A percentile compares a stretch with the other conserved stretches of the same genome.
phyloP scores from a whole-genome alignment of 2,888 invertebrate genomes.

The Netelia inedita region DNA sequence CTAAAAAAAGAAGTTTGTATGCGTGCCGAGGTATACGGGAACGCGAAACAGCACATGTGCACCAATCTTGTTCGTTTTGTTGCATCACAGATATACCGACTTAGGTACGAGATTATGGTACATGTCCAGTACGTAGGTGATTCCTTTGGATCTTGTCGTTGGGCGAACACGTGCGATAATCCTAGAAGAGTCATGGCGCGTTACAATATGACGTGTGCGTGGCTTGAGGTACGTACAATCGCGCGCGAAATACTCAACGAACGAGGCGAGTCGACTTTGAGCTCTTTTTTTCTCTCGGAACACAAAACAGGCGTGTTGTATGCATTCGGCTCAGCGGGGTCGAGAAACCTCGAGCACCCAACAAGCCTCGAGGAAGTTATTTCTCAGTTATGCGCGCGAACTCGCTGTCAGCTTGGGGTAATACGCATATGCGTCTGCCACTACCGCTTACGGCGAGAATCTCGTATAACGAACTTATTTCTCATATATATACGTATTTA shows the following conservation, averaged over 20 bases:
- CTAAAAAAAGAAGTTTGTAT: constrained; percentile 4
- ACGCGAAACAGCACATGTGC: constrained; percentile 54
- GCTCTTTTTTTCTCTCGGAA: constrained; percentile 26
- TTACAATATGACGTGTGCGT: constrained; percentile 16
- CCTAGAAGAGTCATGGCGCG: background rate
- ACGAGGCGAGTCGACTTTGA: constrained; percentile 22
- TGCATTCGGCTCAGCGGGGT: constrained; percentile 47
- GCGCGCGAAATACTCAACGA: constrained; percentile 63
- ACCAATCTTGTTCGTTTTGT: constrained; percentile 40
- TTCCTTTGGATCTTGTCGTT: background rate
- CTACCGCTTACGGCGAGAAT: constrained; percentile 36
- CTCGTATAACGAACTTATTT: constrained; percentile 28
- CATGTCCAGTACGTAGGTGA: background rate
- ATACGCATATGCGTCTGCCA: background rate
- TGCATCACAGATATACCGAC: background rate
- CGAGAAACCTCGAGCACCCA: constrained; percentile 49
- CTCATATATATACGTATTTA: background rate
- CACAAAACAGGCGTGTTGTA: constrained; percentile 37
- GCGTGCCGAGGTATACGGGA: constrained; percentile 34
- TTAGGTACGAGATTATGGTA: background rate
- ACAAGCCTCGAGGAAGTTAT: constrained; percentile 56
- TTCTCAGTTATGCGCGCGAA: constrained; percentile 58
- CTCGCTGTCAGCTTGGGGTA: constrained; percentile 19
- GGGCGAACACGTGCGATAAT: background rate
- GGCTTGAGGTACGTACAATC: constrained; percentile 41